Percentiles rank a stretch among this genome's conserved stretches.
Evolutionary conservation across 2,113 vertebrate species (phyloP).

Genomic region (Epinephelus moara): DNA sequence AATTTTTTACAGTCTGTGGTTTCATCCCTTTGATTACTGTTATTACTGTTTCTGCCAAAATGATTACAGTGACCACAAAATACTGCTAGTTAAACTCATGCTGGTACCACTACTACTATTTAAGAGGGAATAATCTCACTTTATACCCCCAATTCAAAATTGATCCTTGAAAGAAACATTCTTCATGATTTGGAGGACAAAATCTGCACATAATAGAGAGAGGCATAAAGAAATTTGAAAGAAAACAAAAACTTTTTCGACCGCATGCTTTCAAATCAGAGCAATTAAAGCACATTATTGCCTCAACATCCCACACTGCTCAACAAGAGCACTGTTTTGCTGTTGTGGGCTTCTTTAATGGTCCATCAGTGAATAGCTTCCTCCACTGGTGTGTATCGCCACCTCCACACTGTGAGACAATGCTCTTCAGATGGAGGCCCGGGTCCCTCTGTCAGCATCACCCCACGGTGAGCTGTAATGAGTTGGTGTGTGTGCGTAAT

Average conservation of each 20-base stretch:
- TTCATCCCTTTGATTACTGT: background rate
- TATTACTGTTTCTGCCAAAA: background rate
- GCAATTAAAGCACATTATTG: slow-evolving; percentile 51
- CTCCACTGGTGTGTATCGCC: slow-evolving; percentile 28
- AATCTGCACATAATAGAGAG: background rate
- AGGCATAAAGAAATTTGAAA: background rate
- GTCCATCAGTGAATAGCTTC: slow-evolving; percentile 50
- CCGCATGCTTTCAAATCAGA: background rate
- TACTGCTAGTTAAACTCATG: background rate
- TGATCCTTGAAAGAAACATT: background rate
- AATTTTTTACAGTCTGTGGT: background rate
- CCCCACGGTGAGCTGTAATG: slow-evolving; percentile 75
- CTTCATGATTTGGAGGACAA: background rate
- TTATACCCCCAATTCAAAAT: background rate
- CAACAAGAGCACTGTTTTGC: slow-evolving; percentile 38
- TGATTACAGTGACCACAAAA: slow-evolving; percentile 7
- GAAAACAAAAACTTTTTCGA: background rate
- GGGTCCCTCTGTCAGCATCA: slow-evolving; percentile 63
- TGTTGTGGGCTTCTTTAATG: slow-evolving; percentile 61
- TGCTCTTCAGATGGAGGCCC: slow-evolving; percentile 40
- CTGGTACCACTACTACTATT: background rate
- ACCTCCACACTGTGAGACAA: slow-evolving; percentile 53
- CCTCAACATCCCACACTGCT: slow-evolving; percentile 48
- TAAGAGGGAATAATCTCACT: background rate
- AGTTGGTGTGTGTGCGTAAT: slow-evolving; percentile 63